These are phyloP conservation scores for Otus sunia DNA, from an alignment of 2,113 vertebrate genomes.

Conservation along the genomic window DNA sequence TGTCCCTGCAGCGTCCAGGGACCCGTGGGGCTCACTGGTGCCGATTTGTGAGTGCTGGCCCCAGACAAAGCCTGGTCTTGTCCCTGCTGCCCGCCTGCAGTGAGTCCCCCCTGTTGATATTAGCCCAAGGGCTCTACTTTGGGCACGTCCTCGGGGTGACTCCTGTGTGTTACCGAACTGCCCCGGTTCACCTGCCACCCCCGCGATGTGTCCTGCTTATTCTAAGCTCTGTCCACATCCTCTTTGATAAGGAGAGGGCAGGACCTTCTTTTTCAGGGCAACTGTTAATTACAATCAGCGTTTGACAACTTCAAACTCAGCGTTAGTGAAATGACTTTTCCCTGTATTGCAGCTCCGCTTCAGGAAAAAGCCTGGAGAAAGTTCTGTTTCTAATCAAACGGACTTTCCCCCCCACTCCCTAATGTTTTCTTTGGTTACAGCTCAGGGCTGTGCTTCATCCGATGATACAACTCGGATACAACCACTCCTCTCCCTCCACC, in stretches of 20 bases:
- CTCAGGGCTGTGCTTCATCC: not conserved
- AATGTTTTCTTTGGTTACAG: not conserved
- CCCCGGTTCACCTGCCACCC: not conserved
- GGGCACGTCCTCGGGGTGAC: not conserved
- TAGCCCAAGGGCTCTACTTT: not conserved
- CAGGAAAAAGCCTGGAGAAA: not conserved
- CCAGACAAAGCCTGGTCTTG: not conserved
- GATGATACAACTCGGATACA: not conserved
- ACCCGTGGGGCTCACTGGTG: not conserved
- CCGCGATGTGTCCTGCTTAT: rapidly evolving
- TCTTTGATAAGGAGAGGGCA: not conserved
- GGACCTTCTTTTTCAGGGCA: not conserved
- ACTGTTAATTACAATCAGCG: not conserved
- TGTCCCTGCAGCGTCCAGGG: not conserved
- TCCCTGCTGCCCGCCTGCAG: not conserved
- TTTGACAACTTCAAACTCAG: not conserved
- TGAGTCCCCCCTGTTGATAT: rapidly evolving
- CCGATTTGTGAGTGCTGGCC: not conserved
- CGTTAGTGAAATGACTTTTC: not conserved
- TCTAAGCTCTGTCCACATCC: not conserved
- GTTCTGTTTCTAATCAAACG: not conserved
- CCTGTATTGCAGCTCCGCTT: not conserved
- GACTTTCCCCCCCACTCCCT: not conserved
- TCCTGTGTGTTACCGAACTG: rapidly evolving
- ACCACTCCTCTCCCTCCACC: not conserved